Evolutionary conservation across 2,797 vertebrate genomes (phyloP), one percentile per base, ranked within the genome.

Genomic region (Eleutherodactylus coqui): DNA sequence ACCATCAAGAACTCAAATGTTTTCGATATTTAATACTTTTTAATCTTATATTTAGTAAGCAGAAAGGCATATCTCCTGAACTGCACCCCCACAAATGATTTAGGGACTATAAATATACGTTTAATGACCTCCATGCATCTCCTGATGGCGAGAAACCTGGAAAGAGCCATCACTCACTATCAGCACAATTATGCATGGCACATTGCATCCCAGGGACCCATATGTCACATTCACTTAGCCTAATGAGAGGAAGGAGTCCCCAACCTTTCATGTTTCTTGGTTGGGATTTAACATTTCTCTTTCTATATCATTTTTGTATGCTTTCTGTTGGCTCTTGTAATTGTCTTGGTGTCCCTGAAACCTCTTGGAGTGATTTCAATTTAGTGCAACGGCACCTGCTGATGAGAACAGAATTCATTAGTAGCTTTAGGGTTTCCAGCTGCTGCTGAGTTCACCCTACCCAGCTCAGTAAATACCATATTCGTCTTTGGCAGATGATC

Each of bases 331-430:
- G 82, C 69, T 84, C 77, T 27, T 84, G 76, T 82, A 82, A 85
- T 85, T 82, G 78, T 86, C 79, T 67, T 78, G 73, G 60, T 84
- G 81, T 86, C 80, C 76, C 81, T 67, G 38, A 79, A 72, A 78
- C 53, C 29, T 84, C 70, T 83, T 84, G 81, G 69, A 81, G 81
- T 81, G 45, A 34, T 80, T 84, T 81, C 51, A 75, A 73, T 81
- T 69, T 82, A 87, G 86, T 87, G 86, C 77, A 62, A 81, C 16
- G 24, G 69, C 82, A 84, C 86, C 86, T 84, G 86, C 86, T 87
- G 81, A 84, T 83, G 82, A 87, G 82, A 84, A 84, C 53, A 87
- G 81, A 87, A 87, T 84, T 79, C 86, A 87, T 87, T 87, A 87
- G 75, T 87, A 87, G 81, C 86, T 87, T 53, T 72, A 84, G 82